Percentiles rank a stretch among this genome's conserved stretches.
phyloP scores from a whole-genome alignment of 2,797 vertebrate genomes.

The Hydrocynus forskahlii region DNA sequence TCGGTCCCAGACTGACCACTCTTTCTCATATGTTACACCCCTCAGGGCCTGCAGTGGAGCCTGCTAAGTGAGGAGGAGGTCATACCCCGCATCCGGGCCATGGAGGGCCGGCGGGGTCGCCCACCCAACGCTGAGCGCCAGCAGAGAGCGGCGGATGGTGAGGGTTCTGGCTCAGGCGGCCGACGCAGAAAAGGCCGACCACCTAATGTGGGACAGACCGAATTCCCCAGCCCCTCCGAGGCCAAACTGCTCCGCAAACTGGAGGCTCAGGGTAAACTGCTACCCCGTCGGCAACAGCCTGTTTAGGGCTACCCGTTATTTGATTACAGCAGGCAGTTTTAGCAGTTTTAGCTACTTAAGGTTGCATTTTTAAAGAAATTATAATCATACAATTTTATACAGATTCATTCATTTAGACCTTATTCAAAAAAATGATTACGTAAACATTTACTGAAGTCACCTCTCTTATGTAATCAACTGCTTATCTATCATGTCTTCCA shows the following conservation, averaged over 20 bases:
- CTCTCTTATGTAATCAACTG: neutral
- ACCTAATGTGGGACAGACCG: constrained; percentile 88
- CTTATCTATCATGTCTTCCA: neutral
- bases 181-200: constrained; percentile 92
- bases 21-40: neutral
- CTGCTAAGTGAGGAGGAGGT: constrained; percentile 95
- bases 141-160: constrained; percentile 76
- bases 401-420: neutral
- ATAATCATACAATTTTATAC: too few relatives aligned
- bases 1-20: constrained; percentile 18
- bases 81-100: constrained; percentile 90
- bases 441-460: too few relatives aligned
- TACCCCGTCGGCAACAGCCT: neutral
- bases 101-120: constrained; percentile 92
- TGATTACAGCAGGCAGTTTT: too few relatives aligned
- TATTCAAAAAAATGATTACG: too few relatives aligned
- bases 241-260: constrained; percentile 94
- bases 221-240: constrained; percentile 86
- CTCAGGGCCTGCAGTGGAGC: constrained; percentile 97
- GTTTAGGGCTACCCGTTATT: neutral
- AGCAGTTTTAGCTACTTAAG: too few relatives aligned
- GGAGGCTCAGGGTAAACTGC: constrained; percentile 91
- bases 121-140: constrained; percentile 88
- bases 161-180: constrained; percentile 66
- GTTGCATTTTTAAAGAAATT: too few relatives aligned